Conservation (phyloP, 2,797 vertebrate genomes). For the Coccyzus lansbergi region DNA sequence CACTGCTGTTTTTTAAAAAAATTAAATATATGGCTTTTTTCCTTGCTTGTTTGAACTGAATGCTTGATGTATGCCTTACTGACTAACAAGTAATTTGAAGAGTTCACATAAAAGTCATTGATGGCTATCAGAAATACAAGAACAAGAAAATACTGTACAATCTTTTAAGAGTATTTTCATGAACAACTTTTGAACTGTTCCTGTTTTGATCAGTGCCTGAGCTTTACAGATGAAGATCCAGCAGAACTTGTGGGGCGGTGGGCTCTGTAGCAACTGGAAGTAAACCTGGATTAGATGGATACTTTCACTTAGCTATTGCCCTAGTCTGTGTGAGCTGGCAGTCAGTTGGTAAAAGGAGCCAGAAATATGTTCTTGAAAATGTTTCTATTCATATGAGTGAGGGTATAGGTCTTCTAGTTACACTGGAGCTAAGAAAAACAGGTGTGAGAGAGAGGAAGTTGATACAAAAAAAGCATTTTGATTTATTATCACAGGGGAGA, state of each 20-base stretch:
- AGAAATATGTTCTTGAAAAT: neutral
- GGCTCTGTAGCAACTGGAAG: neutral
- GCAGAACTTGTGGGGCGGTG: neutral
- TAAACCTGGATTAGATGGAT: neutral
- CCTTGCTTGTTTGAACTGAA: neutral
- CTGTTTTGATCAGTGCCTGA: neutral
- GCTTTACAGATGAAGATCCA: neutral
- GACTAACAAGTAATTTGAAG: neutral
- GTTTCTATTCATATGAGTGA: neutral
- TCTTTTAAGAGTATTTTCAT: neutral
- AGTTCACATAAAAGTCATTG: neutral
- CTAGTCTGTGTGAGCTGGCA: neutral
- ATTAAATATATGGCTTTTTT: neutral
- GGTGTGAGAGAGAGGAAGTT: neutral
- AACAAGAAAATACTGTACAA: neutral
- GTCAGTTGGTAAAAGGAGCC: neutral
- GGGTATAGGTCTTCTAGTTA: neutral
- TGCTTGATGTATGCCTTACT: neutral
- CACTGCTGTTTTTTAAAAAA: neutral
- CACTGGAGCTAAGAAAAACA: neutral
- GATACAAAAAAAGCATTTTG: constrained; percentile 1
- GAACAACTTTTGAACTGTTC: neutral
- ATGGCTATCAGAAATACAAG: neutral
- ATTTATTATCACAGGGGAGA: neutral
- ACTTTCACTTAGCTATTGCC: neutral